Percentiles rank a stretch among this genome's conserved stretches.
Conservation (phyloP, 2,113 vertebrate species). For the Chionomys nivalis region DNA sequence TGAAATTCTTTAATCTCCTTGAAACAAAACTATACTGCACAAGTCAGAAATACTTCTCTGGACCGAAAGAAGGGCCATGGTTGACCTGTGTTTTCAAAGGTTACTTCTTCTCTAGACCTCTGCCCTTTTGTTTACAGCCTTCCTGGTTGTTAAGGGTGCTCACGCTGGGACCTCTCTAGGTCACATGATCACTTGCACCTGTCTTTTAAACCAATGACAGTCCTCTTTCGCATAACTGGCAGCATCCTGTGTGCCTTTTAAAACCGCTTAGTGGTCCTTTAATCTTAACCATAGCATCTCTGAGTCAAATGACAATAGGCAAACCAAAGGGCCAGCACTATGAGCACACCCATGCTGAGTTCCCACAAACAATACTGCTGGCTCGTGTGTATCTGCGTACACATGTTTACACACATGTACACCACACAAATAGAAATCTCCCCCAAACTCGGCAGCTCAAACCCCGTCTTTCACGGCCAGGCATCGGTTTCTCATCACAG, state of each 20-base stretch:
- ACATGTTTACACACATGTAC: background rate
- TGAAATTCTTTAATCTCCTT: background rate
- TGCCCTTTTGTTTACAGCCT: background rate
- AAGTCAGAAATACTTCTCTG: background rate
- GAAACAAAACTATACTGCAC: background rate
- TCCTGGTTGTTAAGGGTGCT: background rate
- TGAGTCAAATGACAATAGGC: background rate
- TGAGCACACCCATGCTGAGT: background rate
- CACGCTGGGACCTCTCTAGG: too few species aligned
- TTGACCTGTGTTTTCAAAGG: too few species aligned
- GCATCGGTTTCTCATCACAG: too few species aligned
- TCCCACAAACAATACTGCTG: background rate
- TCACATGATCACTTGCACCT: too few species aligned
- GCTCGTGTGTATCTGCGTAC: background rate
- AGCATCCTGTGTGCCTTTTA: background rate
- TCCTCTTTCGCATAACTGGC: background rate
- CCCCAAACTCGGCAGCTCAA: background rate
- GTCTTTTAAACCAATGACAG: too few species aligned
- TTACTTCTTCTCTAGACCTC: background rate
- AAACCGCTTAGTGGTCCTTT: background rate
- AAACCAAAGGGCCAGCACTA: background rate
- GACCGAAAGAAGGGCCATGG: background rate
- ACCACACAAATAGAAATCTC: background rate
- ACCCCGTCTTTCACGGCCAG: background rate
- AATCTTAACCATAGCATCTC: background rate